Percentiles rank a stretch among this genome's conserved stretches.
These are phyloP conservation scores for Lithophane leautieri DNA, from an alignment of 2,888 invertebrate genomes.

Conservation along the genomic window DNA sequence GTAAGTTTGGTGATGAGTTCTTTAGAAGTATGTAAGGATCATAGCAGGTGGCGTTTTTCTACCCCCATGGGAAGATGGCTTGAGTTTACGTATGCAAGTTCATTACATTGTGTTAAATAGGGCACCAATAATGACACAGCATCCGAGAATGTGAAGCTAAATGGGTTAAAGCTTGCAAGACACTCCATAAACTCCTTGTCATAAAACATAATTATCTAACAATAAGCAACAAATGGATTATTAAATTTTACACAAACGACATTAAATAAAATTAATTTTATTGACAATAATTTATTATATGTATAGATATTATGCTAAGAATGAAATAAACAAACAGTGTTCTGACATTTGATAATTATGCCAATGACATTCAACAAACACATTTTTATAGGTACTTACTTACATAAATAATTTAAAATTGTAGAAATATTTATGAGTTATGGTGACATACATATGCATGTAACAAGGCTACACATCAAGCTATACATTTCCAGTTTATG, in stretches of 20 bases:
- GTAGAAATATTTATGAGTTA: not conserved
- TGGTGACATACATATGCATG: not conserved
- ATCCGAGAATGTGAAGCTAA: not conserved
- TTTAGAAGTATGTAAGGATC: not conserved
- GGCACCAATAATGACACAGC: not conserved
- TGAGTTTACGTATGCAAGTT: too few relatives aligned
- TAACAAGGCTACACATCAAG: too few relatives aligned
- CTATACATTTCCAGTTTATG: too few relatives aligned
- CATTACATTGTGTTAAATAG: not conserved
- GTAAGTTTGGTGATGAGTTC: not conserved
- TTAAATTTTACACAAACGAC: conserved; percentile 8
- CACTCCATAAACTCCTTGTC: not conserved
- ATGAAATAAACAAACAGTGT: conserved; percentile 17
- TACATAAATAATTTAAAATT: not conserved
- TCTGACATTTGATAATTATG: conserved; percentile 12
- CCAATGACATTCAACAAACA: conserved; percentile 10
- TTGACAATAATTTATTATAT: too few relatives aligned
- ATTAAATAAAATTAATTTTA: not conserved
- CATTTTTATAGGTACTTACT: not conserved
- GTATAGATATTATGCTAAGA: not conserved
- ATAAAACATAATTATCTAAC: not conserved
- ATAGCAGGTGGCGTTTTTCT: too few relatives aligned
- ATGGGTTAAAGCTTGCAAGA: not conserved
- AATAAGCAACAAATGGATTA: not conserved
- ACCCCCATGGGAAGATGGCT: too few relatives aligned